Evolutionary conservation across 2,113 vertebrate genomes (phyloP), one percentile per base, ranked within the genome.

Genomic region (Gracilinanus agilis): DNA sequence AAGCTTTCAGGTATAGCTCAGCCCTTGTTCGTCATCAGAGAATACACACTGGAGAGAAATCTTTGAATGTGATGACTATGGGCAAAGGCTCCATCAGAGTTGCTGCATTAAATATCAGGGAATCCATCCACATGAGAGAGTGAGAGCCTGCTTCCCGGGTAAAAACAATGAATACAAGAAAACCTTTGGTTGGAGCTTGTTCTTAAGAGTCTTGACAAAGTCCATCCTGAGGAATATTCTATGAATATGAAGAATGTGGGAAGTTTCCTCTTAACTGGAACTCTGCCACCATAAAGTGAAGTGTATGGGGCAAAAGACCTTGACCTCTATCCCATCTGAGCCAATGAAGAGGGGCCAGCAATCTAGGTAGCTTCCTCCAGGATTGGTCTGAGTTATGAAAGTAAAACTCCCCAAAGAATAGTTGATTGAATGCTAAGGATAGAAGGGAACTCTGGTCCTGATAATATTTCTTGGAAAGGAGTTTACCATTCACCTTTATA

Each of bases 31-130:
- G 96, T 93, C 97, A 98, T 61, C 97, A 98, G 93, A 97, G 97
- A 90, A 98, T 98, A 95, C 98, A 98, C 94, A 97, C 97, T 90
- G 98, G 98, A 95, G 98, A 98, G 91, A 98, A 98, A 90, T 96
- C 97, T 92, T 97, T 97, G 95, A 97, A 93, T 97, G 97, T 94
- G 61, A 96, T 94, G 89, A 95, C 61, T 90, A 89, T 97, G 96
- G 97, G 89, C 95, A 98, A 88, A 96, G 96, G 58, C 94, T 98
- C 98, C 95, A 96, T 95, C 96, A 94, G 92, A 93, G 97, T 55
- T 90, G 92, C 94, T 94, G 97, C 95, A 83, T 95, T 97, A 95
- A 97, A 55, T 92, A 95, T 95, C 88, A 92, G 92, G 95, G 97
- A 94, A 89, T 97, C 93, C 53, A 98, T 97, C 93, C 53, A 97